Evolutionary conservation across 2,113 vertebrate genomes (phyloP).

Genomic region (Crotalus tigris): DNA sequence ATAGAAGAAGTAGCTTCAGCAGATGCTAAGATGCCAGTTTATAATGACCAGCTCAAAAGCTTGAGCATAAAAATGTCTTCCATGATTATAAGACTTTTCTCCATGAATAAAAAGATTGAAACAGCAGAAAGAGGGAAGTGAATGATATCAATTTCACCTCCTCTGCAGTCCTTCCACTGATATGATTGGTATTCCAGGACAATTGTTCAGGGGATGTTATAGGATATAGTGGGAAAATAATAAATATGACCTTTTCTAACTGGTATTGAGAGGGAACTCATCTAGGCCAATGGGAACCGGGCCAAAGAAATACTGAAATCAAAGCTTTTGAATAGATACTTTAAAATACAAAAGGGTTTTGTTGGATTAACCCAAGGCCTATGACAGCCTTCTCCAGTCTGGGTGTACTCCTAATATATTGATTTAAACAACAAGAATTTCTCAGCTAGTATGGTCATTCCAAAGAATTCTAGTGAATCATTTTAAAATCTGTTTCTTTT

Average conservation of each 20-base stretch:
- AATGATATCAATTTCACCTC: not conserved
- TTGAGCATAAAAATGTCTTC: not conserved
- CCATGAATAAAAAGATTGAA: not conserved
- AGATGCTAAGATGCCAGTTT: not conserved
- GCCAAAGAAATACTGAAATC: not conserved
- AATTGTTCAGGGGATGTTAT: not conserved
- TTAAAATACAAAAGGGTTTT: not conserved
- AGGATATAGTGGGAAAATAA: not conserved
- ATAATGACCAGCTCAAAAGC: not conserved
- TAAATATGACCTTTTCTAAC: not conserved
- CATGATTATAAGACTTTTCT: not conserved
- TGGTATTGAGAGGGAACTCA: not conserved
- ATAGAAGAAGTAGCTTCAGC: not conserved
- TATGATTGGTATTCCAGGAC: not conserved
- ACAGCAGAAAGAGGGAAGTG: not conserved
- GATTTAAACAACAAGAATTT: not conserved
- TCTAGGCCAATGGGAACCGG: not conserved
- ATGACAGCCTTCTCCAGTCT: not conserved
- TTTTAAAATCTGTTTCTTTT: not conserved
- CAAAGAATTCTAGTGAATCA: not conserved
- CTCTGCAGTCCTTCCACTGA: not conserved
- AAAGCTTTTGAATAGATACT: not conserved
- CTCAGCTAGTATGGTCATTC: not conserved
- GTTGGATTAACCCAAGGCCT: not conserved
- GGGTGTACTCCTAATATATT: not conserved